phyloP scores from a whole-genome alignment of 2,797 vertebrate species.

The Spinus pinus region DNA sequence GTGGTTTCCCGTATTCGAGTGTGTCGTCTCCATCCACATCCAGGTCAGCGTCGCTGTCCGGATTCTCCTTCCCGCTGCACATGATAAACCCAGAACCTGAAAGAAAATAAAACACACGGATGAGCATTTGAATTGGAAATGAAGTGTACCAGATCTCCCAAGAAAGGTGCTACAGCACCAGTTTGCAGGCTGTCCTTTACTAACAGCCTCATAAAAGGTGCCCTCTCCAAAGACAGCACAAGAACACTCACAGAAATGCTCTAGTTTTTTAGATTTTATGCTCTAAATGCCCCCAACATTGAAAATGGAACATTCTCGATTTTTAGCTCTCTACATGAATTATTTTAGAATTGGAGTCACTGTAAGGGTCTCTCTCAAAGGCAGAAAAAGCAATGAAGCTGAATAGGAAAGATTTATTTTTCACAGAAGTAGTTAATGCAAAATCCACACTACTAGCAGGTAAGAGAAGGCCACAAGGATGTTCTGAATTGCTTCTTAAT shows the following conservation, averaged over 20 bases:
- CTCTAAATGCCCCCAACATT: background rate
- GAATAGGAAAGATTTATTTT: background rate
- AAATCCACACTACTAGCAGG: background rate
- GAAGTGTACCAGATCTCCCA: background rate
- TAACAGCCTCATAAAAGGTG: background rate
- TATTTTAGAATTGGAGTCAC: background rate
- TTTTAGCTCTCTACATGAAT: background rate
- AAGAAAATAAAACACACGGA: background rate
- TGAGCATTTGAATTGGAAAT: background rate
- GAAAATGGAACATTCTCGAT: background rate
- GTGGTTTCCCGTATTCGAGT: conserved; percentile 96
- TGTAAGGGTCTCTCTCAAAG: background rate
- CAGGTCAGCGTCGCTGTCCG: conserved; percentile 95
- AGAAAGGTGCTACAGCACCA: background rate
- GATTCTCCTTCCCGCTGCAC: conserved; percentile 94
- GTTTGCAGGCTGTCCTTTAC: background rate
- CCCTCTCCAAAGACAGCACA: background rate
- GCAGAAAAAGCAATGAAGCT: background rate
- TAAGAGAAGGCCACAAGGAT: background rate
- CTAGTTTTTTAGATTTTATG: background rate
- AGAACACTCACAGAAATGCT: background rate
- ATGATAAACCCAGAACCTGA: conserved; percentile 95
- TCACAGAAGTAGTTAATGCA: background rate
- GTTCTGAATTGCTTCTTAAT: background rate
- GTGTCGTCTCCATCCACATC: conserved; percentile 99